A percentile compares a stretch with the other conserved stretches of the same genome.
Evolutionary conservation across 2,797 vertebrate species (phyloP).

Genomic region (Chrosomus eos): DNA sequence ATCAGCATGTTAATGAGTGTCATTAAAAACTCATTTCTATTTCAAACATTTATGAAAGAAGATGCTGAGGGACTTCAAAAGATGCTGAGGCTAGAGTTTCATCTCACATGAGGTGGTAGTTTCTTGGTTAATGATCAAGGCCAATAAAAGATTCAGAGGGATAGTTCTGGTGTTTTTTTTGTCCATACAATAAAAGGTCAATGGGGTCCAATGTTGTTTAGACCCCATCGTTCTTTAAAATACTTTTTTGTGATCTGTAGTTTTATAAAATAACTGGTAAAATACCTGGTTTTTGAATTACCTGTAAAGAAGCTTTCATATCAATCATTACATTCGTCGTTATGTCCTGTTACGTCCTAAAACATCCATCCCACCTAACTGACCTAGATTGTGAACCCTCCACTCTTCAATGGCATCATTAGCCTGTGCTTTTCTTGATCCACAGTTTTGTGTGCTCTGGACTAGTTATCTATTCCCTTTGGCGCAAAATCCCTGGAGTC

Average conservation of each 20-base stretch:
- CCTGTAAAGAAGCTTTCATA: background rate
- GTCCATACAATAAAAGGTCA: background rate
- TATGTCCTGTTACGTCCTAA: background rate
- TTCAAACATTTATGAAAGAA: slow-evolving; percentile 18
- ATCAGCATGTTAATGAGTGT: slow-evolving; percentile 15
- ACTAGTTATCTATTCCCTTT: slow-evolving; percentile 20
- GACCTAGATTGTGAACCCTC: background rate
- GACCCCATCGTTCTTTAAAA: background rate
- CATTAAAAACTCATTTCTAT: slow-evolving; percentile 30
- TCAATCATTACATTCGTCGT: background rate
- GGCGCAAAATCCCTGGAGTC: slow-evolving; percentile 26
- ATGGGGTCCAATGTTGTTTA: background rate
- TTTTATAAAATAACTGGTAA: background rate
- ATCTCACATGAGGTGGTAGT: slow-evolving; percentile 4
- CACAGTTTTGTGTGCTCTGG: slow-evolving; percentile 38
- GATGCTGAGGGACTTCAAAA: slow-evolving; percentile 27
- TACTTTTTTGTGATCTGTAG: background rate
- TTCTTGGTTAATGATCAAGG: background rate
- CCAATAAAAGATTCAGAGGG: background rate
- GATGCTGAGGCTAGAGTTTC: slow-evolving; percentile 6
- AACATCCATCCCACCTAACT: background rate
- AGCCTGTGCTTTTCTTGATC: slow-evolving; percentile 10
- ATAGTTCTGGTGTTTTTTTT: background rate
- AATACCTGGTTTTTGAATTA: background rate
- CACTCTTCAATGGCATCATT: background rate